Evolutionary conservation across 2,888 invertebrate genomes (phyloP).

Genomic region (Lasioglossum malachurum): DNA sequence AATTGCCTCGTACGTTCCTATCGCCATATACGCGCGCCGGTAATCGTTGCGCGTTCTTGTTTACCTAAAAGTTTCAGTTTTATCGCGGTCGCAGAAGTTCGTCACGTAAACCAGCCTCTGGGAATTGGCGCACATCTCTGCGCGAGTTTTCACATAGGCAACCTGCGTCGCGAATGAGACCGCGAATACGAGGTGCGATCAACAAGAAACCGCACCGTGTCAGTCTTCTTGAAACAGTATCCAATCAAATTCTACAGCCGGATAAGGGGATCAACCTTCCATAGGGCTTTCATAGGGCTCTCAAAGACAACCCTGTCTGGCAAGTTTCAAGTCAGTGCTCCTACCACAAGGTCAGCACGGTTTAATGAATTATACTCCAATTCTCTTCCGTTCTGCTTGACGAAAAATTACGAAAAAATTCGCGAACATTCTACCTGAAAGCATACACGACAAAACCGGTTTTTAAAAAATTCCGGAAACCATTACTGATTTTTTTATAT

Average conservation of each 20-base stretch:
- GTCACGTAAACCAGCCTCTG: constrained; percentile 26
- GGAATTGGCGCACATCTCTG: constrained; percentile 21
- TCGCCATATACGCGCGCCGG: constrained; percentile 15
- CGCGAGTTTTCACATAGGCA: not conserved
- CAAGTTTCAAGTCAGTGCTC: not conserved
- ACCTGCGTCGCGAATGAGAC: constrained; percentile 6
- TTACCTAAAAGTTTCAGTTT: constrained; percentile 25
- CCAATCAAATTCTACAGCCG: not conserved
- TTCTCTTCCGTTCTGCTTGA: not conserved
- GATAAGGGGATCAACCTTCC: not conserved
- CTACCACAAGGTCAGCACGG: too few species aligned
- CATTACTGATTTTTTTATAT: not conserved
- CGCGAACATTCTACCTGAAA: too few species aligned
- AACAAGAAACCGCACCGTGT: not conserved
- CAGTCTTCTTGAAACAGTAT: not conserved
- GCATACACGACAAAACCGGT: too few species aligned
- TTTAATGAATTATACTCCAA: too few species aligned
- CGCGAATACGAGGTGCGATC: not conserved
- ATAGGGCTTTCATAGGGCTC: too few species aligned
- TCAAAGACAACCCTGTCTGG: not conserved
- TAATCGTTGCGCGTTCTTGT: constrained; percentile 26
- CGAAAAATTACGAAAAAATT: not conserved
- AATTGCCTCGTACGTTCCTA: constrained; percentile 3
- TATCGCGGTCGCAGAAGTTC: constrained; percentile 14
- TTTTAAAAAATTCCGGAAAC: not conserved